phyloP scores from a whole-genome alignment of 2,113 vertebrate genomes.

The Phoxinus phoxinus region DNA sequence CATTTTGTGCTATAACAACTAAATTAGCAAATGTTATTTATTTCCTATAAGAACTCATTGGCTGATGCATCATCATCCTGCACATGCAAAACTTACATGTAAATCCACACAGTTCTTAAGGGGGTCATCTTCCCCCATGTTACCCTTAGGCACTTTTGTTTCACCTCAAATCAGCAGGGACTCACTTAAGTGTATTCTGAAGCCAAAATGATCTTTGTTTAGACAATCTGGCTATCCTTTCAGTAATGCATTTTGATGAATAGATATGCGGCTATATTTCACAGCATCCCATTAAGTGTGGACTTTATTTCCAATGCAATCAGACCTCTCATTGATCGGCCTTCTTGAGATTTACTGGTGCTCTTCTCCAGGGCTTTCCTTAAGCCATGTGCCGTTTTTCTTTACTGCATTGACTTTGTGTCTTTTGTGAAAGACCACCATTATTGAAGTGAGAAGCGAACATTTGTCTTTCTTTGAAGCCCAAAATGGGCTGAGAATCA shows the following conservation, averaged over 20 bases:
- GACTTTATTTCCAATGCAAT: slow-evolving; percentile 66
- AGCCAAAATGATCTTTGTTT: background rate
- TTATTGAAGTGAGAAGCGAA: slow-evolving; percentile 73
- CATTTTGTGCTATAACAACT: no score
- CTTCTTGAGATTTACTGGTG: slow-evolving; percentile 59
- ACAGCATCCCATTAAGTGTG: slow-evolving; percentile 63
- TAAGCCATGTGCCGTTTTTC: slow-evolving; percentile 58
- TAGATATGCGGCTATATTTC: slow-evolving; percentile 43
- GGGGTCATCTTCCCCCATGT: no score
- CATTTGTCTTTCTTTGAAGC: slow-evolving; percentile 68
- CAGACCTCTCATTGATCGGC: slow-evolving; percentile 54
- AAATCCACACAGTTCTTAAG: no score
- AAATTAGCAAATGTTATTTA: no score
- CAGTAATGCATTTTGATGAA: slow-evolving; percentile 14
- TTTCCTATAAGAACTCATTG: no score
- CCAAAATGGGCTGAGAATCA: slow-evolving; percentile 66
- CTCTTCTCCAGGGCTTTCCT: slow-evolving; percentile 56
- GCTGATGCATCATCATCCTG: no score
- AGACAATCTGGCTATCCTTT: background rate
- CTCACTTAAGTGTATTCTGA: background rate
- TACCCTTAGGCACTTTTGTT: background rate
- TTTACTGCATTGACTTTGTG: slow-evolving; percentile 71
- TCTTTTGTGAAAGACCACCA: slow-evolving; percentile 66
- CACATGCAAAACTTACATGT: no score
- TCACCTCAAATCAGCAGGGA: background rate